A percentile compares a stretch with the other conserved stretches of the same genome.
Conservation (phyloP, 2,113 vertebrate species). For the Epinephelus fuscoguttatus region DNA sequence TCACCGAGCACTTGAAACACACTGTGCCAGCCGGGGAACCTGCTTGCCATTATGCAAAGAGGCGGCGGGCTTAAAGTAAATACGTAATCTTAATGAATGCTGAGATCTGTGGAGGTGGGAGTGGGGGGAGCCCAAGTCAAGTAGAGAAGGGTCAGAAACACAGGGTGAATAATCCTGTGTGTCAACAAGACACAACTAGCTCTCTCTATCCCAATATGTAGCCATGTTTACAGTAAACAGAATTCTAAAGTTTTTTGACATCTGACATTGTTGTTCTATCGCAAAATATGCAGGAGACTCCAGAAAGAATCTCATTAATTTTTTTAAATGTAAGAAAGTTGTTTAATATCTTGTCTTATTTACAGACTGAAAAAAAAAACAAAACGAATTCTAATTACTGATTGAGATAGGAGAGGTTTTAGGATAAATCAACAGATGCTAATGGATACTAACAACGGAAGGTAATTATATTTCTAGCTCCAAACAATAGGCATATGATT, state of each 20-base stretch:
- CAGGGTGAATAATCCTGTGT: conserved; percentile 82
- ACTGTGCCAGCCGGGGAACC: conserved; percentile 75
- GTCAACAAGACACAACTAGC: conserved; percentile 81
- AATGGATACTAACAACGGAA: conserved; percentile 11
- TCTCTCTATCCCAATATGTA: conserved; percentile 65
- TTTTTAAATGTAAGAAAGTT: background rate
- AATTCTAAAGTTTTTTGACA: conserved; percentile 59
- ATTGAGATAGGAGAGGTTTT: conserved; percentile 14
- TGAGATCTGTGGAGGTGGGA: conserved; percentile 77
- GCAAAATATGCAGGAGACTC: conserved; percentile 22
- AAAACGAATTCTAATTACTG: conserved; percentile 23
- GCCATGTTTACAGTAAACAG: conserved; percentile 76
- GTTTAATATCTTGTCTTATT: conserved; percentile 10
- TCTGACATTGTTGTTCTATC: conserved; percentile 66
- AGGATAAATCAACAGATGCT: conserved; percentile 40
- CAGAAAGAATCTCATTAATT: background rate
- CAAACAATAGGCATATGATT: background rate
- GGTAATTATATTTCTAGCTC: background rate
- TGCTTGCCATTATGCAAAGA: conserved; percentile 83
- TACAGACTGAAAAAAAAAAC: conserved; percentile 8
- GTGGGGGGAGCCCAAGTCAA: conserved; percentile 79
- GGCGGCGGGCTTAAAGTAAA: conserved; percentile 79
- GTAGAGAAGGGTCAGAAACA: conserved; percentile 81
- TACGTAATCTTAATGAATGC: conserved; percentile 84
- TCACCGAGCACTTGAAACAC: conserved; percentile 75